Percentiles rank a stretch among this genome's conserved stretches.
These are phyloP conservation scores for Scaptomyza flava DNA, from an alignment of 2,888 invertebrate genomes.

Conservation along the genomic window DNA sequence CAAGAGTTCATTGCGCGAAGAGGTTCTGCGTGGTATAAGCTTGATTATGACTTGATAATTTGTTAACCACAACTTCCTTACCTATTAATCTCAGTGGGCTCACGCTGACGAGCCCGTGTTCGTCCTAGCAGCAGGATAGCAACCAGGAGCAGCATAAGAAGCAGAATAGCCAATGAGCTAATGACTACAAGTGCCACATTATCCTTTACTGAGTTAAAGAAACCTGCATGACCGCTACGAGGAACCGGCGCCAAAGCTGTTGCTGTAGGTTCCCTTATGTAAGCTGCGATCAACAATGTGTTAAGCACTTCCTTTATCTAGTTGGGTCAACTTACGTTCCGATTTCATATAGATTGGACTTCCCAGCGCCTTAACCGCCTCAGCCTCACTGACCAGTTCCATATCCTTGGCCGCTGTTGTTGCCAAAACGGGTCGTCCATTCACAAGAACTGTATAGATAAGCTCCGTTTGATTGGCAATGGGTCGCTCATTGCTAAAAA, in stretches of 20 bases:
- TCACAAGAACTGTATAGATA: constrained; percentile 92
- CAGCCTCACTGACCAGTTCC: constrained; percentile 91
- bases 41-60: neutral
- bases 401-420: constrained; percentile 93
- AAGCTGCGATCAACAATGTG: constrained; percentile 70
- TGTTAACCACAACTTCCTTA: constrained; percentile 29
- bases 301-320: neutral
- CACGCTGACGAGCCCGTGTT: constrained; percentile 71
- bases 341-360: constrained; percentile 92
- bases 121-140: constrained; percentile 82
- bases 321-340: constrained; percentile 88
- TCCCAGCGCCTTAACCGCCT: constrained; percentile 90
- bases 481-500: constrained; percentile 80
- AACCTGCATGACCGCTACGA: constrained; percentile 75
- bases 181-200: constrained; percentile 82
- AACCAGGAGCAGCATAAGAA: constrained; percentile 81
- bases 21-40: constrained; percentile 57
- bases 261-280: constrained; percentile 83
- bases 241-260: constrained; percentile 84
- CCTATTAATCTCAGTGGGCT: constrained; percentile 77
- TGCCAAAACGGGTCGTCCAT: constrained; percentile 92
- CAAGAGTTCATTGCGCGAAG: constrained; percentile 81
- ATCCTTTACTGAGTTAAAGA: constrained; percentile 81
- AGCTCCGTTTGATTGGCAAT: constrained; percentile 86
- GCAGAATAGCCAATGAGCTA: constrained; percentile 79